These are phyloP conservation scores for Penaeus japonicus DNA, from an alignment of 1,140 invertebrate genomes.

Conservation along the genomic window DNA sequence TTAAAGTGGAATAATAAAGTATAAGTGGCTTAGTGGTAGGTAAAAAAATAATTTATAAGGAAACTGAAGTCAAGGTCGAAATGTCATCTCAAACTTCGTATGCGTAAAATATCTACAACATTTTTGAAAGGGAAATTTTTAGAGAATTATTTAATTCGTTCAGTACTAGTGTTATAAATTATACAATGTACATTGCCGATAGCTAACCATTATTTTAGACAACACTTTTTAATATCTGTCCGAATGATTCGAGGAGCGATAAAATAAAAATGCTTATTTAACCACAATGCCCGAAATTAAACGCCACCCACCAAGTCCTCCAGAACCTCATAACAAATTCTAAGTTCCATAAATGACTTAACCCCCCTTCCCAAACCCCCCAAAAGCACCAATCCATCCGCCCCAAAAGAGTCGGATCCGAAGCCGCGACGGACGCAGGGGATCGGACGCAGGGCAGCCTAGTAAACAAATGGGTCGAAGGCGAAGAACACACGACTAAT, in stretches of 20 bases:
- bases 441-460: conserved; percentile 21
- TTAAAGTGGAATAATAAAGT: no score
- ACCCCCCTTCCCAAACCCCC: no score
- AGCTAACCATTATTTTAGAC: no score
- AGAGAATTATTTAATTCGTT: background rate
- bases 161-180: background rate
- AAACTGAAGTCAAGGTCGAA: conserved; percentile 30
- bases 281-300: background rate
- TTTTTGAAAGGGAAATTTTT: conserved; percentile 1
- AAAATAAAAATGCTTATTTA: background rate
- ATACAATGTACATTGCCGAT: no score
- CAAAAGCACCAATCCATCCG: no score
- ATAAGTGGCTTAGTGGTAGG: no score
- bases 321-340: no score
- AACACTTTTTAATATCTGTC: background rate
- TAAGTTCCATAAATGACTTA: no score
- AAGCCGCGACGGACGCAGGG: background rate
- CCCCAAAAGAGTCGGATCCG: no score
- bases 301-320: background rate
- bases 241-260: conserved; percentile 19
- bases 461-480: conserved; percentile 57
- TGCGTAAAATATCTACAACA: conserved; percentile 44
- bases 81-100: background rate
- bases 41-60: no score
- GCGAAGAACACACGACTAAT: conserved; percentile 47